Evolutionary conservation across 2,113 vertebrate species (phyloP).

Genomic region (Pleuronectes platessa): DNA sequence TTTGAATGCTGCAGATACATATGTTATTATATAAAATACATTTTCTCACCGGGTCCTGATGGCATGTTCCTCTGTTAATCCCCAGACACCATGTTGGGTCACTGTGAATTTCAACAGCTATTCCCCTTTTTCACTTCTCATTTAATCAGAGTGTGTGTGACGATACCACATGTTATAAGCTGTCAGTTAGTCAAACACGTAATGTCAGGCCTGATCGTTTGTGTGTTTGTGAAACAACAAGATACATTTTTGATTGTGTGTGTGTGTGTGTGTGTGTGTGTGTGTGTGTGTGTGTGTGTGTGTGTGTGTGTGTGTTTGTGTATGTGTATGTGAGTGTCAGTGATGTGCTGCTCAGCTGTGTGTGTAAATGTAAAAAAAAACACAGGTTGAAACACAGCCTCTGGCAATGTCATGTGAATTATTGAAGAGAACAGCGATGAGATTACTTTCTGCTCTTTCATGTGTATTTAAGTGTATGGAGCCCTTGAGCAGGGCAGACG

Average conservation of each 20-base stretch:
- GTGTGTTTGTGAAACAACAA: not conserved
- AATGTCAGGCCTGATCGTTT: not conserved
- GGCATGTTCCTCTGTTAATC: not conserved
- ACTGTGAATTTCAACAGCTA: too few relatives aligned
- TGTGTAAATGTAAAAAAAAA: not conserved
- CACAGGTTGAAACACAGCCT: not conserved
- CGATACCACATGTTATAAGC: not conserved
- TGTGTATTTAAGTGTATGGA: not conserved
- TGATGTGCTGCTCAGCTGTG: conserved; percentile 20
- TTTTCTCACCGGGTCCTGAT: not conserved
- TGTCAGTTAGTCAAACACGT: not conserved
- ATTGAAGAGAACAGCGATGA: conserved; percentile 19
- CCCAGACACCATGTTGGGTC: not conserved
- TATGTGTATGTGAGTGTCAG: not conserved
- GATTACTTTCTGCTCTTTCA: not conserved
- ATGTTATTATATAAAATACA: not conserved
- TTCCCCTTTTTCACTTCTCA: not conserved
- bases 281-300: too few relatives aligned
- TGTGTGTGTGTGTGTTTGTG: not conserved
- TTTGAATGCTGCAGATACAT: not conserved
- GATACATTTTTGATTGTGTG: not conserved
- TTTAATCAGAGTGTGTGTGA: not conserved
- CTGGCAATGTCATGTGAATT: not conserved
- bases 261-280: too few relatives aligned
- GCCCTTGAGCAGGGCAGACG: not conserved